Evolutionary conservation across 1,140 invertebrate species (phyloP).

Genomic region (Tetragnatha versicolor): DNA sequence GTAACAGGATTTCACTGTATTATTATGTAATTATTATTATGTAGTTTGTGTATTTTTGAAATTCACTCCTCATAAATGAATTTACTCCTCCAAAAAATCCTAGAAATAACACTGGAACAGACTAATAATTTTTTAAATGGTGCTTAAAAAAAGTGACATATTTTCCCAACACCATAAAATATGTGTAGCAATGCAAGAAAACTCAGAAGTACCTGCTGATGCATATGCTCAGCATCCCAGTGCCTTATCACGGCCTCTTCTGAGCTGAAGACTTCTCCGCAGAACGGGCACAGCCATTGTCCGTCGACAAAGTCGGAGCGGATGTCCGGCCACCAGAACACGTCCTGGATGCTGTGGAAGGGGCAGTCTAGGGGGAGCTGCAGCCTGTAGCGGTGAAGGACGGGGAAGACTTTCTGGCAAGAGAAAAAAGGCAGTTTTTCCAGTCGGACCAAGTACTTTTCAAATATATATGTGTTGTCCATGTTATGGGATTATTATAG

Average conservation of each 20-base stretch:
- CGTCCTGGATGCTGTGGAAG: constrained; percentile 84
- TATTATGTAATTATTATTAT: too few relatives aligned
- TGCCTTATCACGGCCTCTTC: constrained; percentile 87
- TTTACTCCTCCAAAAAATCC: background rate
- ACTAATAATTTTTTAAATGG: too few relatives aligned
- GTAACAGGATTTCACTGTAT: too few relatives aligned
- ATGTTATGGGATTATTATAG: too few relatives aligned
- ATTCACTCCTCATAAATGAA: background rate
- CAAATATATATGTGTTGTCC: too few relatives aligned
- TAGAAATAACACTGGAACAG: background rate
- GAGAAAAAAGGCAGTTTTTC: background rate
- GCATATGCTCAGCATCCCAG: constrained; percentile 82
- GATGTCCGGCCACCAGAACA: constrained; percentile 66
- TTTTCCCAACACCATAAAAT: too few relatives aligned
- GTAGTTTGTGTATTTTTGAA: too few relatives aligned
- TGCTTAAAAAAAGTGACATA: too few relatives aligned
- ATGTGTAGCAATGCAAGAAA: too few relatives aligned
- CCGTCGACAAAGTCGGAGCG: constrained; percentile 74
- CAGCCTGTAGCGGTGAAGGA: constrained; percentile 84
- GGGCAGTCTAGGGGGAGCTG: constrained; percentile 86
- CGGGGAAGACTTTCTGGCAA: constrained; percentile 84
- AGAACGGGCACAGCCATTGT: constrained; percentile 85
- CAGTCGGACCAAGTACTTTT: too few relatives aligned
- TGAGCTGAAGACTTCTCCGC: constrained; percentile 89
- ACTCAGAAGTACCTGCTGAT: background rate